Percentiles rank a stretch among this genome's conserved stretches.
These are phyloP conservation scores for Ammodytes dubius DNA, from an alignment of 2,113 vertebrate genomes.

Conservation along the genomic window DNA sequence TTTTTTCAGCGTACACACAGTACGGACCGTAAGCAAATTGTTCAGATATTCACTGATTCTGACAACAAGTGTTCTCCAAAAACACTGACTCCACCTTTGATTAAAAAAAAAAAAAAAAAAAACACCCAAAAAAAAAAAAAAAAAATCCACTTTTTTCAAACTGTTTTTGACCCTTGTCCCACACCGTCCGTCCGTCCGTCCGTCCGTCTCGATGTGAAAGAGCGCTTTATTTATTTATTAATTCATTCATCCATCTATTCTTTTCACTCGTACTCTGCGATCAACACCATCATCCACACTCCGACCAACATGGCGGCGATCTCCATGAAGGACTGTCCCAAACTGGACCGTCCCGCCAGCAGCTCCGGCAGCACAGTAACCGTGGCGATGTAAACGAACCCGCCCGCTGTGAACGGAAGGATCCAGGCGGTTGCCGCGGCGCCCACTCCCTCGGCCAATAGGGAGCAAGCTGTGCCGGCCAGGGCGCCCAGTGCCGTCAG, in stretches of 20 bases:
- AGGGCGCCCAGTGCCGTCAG: constrained; percentile 91
- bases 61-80: too few relatives aligned
- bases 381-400: constrained; percentile 94
- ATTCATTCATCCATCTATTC: too few relatives aligned
- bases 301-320: constrained; percentile 90
- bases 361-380: constrained; percentile 93
- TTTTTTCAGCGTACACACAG: too few relatives aligned
- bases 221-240: too few relatives aligned
- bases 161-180: constrained; percentile 22
- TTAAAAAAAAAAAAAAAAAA: constrained; percentile 8
- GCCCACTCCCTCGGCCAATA: constrained; percentile 90
- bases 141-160: constrained; percentile 20
- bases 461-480: constrained; percentile 90
- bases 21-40: too few relatives aligned
- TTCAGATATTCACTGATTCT: too few relatives aligned
- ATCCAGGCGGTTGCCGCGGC: constrained; percentile 91
- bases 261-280: constrained; percentile 90
- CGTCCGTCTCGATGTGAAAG: too few relatives aligned
- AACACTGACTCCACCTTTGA: not conserved
- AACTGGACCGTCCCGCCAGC: constrained; percentile 87
- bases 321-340: constrained; percentile 90
- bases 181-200: not conserved
- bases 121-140: constrained; percentile 34
- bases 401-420: constrained; percentile 93
- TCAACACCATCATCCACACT: constrained; percentile 93